Evolutionary conservation across 2,888 invertebrate species (phyloP), one percentile per base, ranked within the genome.

Genomic region (Formica aserva): DNA sequence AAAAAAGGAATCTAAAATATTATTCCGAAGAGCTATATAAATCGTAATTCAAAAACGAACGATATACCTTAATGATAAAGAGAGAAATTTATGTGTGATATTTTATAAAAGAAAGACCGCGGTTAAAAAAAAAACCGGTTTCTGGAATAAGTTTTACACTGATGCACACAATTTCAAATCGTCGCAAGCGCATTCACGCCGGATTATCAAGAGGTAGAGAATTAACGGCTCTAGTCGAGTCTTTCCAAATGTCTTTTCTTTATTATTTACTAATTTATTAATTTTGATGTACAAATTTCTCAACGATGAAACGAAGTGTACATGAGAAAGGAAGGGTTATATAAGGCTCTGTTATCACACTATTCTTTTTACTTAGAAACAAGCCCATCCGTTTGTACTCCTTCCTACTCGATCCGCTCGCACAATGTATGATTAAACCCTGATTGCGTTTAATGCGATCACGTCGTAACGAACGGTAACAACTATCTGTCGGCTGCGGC

Each of bases 371-470:
- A 41, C 11, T n/a, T 22, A 29, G n/a, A 6, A 45, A 41, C 9
- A 55, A 48, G 32, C 22, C 18, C 18, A 32, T 8, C 22, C 41
- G 45, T 57, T 18, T 6, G 41, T 32, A 8, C 35, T 4, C 13
- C 35, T 72, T 22, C 32, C 35, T 67, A 41, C 32, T n/a, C 9
- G 13, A 26, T 45, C n/a, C 48, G 8, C 48, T 22, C 62, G 26
- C n/a, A 52, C 48, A 52, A 15, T n/a, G 3, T 78, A 35, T 72
- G 45, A 71, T 71, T 78, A 71, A 62, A 48, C 71, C 11, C 45
- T 29, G 60, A 78, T 78, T 69, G 45, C 57, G 18, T 60, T 78
- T 55, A 72, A 45, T 71, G 78, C 32, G n/a, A 52, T 62, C 18
- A 41, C 60, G 26, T 32, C 11, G 32, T 18, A 29, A 18, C 77